Conservation (phyloP, 2,888 invertebrate species). For the Lypha dubia region DNA sequence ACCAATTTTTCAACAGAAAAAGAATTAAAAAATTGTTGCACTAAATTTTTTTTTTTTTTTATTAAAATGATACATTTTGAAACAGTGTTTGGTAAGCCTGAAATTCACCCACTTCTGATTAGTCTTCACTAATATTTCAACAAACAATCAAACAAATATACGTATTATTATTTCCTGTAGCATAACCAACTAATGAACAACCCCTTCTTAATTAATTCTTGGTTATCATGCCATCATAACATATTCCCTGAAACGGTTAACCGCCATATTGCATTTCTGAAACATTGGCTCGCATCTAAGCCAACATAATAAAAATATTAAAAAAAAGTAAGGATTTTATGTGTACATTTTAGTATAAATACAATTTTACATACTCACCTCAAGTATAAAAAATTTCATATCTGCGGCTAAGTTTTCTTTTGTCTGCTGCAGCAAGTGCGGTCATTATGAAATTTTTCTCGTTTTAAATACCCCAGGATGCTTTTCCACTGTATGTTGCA, state of each 20-base stretch:
- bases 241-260: conserved; percentile 38
- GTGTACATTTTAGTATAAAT: background rate
- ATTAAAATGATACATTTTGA: too few relatives aligned
- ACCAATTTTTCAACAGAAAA: too few relatives aligned
- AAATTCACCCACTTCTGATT: too few relatives aligned
- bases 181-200: background rate
- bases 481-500: conserved; percentile 33
- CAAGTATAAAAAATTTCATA: conserved; percentile 28
- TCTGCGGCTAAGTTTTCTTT: conserved; percentile 67
- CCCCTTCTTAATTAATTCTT: conserved; percentile 5
- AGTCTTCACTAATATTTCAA: too few relatives aligned
- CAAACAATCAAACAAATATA: too few relatives aligned
- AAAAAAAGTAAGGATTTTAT: conserved; percentile 3
- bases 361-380: too few relatives aligned
- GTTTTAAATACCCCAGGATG: conserved; percentile 39
- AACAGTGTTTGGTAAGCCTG: too few relatives aligned
- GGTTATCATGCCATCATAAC: conserved; percentile 20
- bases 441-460: conserved; percentile 28
- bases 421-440: conserved; percentile 14
- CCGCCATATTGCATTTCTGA: conserved; percentile 52
- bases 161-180: background rate
- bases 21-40: too few relatives aligned
- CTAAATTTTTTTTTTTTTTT: too few relatives aligned
- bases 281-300: conserved; percentile 10
- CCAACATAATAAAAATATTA: background rate